Evolutionary conservation across 2,888 invertebrate species (phyloP).

Genomic region (Eudemis profundana): DNA sequence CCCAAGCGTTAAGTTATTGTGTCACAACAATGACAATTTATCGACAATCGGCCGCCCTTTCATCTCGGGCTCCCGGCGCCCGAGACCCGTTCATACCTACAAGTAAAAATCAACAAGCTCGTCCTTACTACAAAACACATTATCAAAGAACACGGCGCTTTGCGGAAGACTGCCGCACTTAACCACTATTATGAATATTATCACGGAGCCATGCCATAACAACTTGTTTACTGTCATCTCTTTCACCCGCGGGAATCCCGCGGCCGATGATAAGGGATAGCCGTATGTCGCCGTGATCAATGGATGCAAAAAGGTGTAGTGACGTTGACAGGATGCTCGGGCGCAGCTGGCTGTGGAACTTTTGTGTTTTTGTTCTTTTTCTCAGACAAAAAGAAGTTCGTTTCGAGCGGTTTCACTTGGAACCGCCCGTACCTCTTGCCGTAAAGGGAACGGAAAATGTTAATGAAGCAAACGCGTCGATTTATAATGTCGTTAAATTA

Average conservation of each 20-base stretch:
- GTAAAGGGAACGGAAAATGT: constrained; percentile 80
- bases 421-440: constrained; percentile 71
- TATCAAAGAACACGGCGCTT: constrained; percentile 71
- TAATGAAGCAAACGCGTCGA: constrained; percentile 72
- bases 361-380: constrained; percentile 73
- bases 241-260: constrained; percentile 51
- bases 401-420: constrained; percentile 78
- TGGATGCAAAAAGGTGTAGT: constrained; percentile 76
- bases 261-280: constrained; percentile 63
- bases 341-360: constrained; percentile 83
- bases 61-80: constrained; percentile 51
- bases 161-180: constrained; percentile 73
- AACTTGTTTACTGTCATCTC: constrained; percentile 63
- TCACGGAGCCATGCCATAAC: constrained; percentile 60
- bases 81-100: constrained; percentile 60
- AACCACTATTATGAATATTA: constrained; percentile 59
- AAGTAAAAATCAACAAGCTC: constrained; percentile 66
- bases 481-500: constrained; percentile 68
- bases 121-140: constrained; percentile 64
- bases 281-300: constrained; percentile 66
- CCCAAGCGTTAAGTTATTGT: constrained; percentile 59
- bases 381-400: constrained; percentile 73
- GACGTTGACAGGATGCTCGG: constrained; percentile 82
- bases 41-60: constrained; percentile 65
- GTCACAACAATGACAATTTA: constrained; percentile 75